Evolutionary conservation across 2,888 invertebrate genomes (phyloP).

Genomic region (Drosophila engyochracea): DNA sequence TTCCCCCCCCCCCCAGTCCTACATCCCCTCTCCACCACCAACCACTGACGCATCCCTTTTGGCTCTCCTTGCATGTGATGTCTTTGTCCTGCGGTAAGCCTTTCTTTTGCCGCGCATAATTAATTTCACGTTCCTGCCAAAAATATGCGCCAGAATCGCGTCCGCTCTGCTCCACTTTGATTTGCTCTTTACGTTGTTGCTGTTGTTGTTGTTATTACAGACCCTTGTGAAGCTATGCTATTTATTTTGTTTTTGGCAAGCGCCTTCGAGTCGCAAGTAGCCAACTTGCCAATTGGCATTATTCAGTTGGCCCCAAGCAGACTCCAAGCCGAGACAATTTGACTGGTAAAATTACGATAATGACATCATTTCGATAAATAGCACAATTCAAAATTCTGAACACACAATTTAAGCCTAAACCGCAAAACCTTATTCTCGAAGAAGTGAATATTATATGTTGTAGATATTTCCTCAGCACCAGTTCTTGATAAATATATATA

Average conservation of each 20-base stretch:
- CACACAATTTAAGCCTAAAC: background rate
- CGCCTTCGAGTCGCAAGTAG: slow-evolving; percentile 23
- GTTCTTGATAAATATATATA: background rate
- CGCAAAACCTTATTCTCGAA: background rate
- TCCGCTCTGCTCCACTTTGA: slow-evolving; percentile 49
- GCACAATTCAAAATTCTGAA: background rate
- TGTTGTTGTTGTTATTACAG: slow-evolving; percentile 27
- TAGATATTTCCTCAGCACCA: background rate
- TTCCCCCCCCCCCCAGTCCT: fast-evolving
- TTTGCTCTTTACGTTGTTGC: slow-evolving; percentile 42
- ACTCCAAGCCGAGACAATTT: slow-evolving; percentile 30
- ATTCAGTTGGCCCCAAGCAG: slow-evolving; percentile 39
- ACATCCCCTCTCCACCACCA: background rate
- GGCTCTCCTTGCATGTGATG: slow-evolving; percentile 43
- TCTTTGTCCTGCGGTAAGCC: slow-evolving; percentile 67
- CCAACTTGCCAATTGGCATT: slow-evolving; percentile 56
- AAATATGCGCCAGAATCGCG: slow-evolving; percentile 72
- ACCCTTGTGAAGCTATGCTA: slow-evolving; percentile 21
- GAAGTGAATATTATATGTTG: background rate
- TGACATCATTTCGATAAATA: slow-evolving; percentile 9
- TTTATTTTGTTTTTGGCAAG: slow-evolving; percentile 58
- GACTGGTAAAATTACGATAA: slow-evolving; percentile 24
- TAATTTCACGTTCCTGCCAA: slow-evolving; percentile 78
- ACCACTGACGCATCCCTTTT: background rate
- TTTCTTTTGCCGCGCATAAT: slow-evolving; percentile 72